Base-by-base conservation (phyloP, 2,797 vertebrate species). In the Micromesistius poutassou region DNA sequence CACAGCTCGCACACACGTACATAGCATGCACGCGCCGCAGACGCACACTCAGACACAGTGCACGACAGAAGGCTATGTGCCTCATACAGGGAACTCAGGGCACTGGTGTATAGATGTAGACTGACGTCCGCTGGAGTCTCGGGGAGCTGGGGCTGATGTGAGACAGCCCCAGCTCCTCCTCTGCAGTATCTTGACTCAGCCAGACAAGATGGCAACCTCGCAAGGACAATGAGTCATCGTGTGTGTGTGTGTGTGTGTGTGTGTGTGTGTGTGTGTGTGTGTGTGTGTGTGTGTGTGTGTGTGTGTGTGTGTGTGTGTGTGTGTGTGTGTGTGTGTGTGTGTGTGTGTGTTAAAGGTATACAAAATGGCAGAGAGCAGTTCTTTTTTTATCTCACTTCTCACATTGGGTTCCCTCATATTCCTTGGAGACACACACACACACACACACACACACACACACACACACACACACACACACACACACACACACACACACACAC, bases 361-460 rank as follows among this genome's bases (percentile, higher is more conserved):
- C 62, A 68, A 68, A 68, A 68, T 28, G 62, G 62, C 62, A 68
- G n/a, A 12, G 25, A 12, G 3, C 9, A 28, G 9, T 68, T 66
- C 2, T 25, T n/a, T 68, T 9, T 66, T 50, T 19, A 2, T 50
- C 46, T 42, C 10, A 10, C 40, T 50, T 62, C 22, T 62, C 50
- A 62, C 55, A n/a, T 55, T 55, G 19, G 50, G 50, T 55, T 22
- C 50, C 3, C 19, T n/a, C 50, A 55, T 13, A n/a, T 55, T 55
- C 46, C 46, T 50, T 50, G 16, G 46, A 50, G 3, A 22, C 19
- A 22, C 19, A 50, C 16, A 35, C 33, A 22, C 1, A 71, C 50
- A 30, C 76, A 72, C 40, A 40, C 31, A 71, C 16, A 73, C 70
- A 74, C 38, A 35, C 55, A 33, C 74, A 62, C 36, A 50, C 31